Evolutionary conservation across 2,888 invertebrate genomes (phyloP), one percentile per base, ranked within the genome.

Genomic region (Pyrrhia umbra): DNA sequence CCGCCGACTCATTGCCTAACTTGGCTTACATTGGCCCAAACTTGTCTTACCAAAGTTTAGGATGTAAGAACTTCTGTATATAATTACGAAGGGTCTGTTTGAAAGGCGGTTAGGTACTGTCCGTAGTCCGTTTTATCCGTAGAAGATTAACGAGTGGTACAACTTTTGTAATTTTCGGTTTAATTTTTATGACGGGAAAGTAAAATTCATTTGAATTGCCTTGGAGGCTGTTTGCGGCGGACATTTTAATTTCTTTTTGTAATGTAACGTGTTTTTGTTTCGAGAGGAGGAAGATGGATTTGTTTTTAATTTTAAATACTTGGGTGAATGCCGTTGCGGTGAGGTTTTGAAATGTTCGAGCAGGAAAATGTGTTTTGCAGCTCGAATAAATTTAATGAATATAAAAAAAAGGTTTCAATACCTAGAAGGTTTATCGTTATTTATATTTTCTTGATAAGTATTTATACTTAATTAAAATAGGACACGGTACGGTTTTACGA

Each of bases 61-160:
- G 66, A 62, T 62, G 70, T 68, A 68, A 61, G 46, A 76, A 78
- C 68, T 80, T 78, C 47, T 68, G 68, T 69, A 72, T 68, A 67
- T 76, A 76, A 79, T 79, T 79, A 80, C 65, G 25, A 13, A 25
- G 45, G 63, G 40, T 62, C 65, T 73, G 74, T 73, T 68, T 68
- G 68, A 75, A 79, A 78, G 70, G 78, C 73, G 57, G 37, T 21
- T 30, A 16, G n/a, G n/a, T n/a, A n/a, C n/a, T n/a, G n/a, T n/a
- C n/a, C 39, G 13, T 34, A 43, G 49, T 65, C 67, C 62, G 45
- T 63, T 68, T 77, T 67, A 67, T 57, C 57, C 45, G 5, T 1
- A 43, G 66, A 68, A 75, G 80, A 80, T 78, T 73, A 78, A 80
- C 65, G 66, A 71, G 23, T 52, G 39, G 16, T 42, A 47, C 43